Base-by-base conservation (phyloP, 2,797 vertebrate genomes). In the Myotis vivesi region DNA sequence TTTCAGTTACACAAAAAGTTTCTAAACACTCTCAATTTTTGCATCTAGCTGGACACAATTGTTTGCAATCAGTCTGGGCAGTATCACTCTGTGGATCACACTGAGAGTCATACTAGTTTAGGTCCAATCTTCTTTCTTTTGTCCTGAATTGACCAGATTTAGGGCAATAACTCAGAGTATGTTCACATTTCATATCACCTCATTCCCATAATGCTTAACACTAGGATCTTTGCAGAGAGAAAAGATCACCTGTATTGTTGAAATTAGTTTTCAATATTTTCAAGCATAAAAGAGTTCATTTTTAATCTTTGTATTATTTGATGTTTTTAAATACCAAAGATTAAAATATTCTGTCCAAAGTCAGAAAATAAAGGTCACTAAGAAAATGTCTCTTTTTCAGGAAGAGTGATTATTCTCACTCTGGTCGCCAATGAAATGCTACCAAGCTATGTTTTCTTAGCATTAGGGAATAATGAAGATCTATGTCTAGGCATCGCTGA, bases 291-390 rank as follows among this genome's bases (percentile, higher is more conserved):
- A 38, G 3, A 57, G 25, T 19, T 75, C 33, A 83, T 84, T 93
- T 94, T 72, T 55, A 91, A 86, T 69, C 6, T 44, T 68, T n/a
- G 2, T 36, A 62, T 22, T 28, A 16, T 41, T 91, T 12, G 44
- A 46, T 28, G 7, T 86, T 87, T 68, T 92, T 19, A 87, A 92
- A 72, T 55, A 68, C 12, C 38, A 1, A 95, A 85, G n/a, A 64
- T 71, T 88, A 77, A 94, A 88, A 72, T 76, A 59, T 38, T 33
- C 30, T 71, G n/a, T 64, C 72, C 22, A 71, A 92, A 91, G 41
- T 83, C 80, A 91, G 22, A 36, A 94, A 92, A 66, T 69, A 84
- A 92, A 93, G 6, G 25, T 85, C 59, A 85, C 49, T 94, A 53
- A 80, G 25, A 53, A 96, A 95, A 88, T 64, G 5, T 77, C 33